Base-by-base conservation (phyloP, 30 jellyfish, hydroid and myxozoan genomes). In the Mastigias papua region DNA sequence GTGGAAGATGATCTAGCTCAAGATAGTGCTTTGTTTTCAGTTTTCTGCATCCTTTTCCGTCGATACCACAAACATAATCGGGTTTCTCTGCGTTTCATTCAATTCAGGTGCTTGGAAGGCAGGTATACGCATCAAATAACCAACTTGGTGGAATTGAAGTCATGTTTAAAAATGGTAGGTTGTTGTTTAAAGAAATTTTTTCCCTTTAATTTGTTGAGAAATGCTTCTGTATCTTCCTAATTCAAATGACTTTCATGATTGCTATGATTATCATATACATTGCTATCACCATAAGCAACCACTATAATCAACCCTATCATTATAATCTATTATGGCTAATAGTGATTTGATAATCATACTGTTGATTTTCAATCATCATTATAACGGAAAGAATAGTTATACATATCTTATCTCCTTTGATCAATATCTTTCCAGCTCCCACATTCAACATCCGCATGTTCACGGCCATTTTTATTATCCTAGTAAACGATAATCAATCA, bases 131-230 rank as follows among this genome's bases (percentile, higher is more conserved):
- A 0, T 95, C 99, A 22, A 86, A 95, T 77, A 67, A 81, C 50
- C 99, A 95, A 51, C 97, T 95, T n/a, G 99, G 99, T 67, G 99
- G 99, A 22, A 58, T 89, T 20, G 96, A 95, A 65, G 79, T 95
- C 69, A 95, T 95, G 99, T 80, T 76, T 72, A 91, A 86, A 83
- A 95, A 95, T 81, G 99, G 99, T 93, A 63, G 64, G 67, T 15
- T 15, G 54, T 42, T 42, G 13, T 42, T 42, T 42, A 4, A 42
- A 15, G 7, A 42, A 4, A 4, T n/a, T n/a, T n/a, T n/a, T n/a
- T n/a, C n/a, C n/a, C n/a, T n/a, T n/a, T n/a, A n/a, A n/a, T n/a
- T n/a, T n/a, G n/a, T n/a, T n/a, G n/a, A n/a, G n/a, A n/a, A n/a
- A n/a, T n/a, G n/a, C n/a, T n/a, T 63, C 33, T 16, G 20, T 33